Base-by-base conservation (phyloP, 2,797 vertebrate genomes). In the Tapera naevia region DNA sequence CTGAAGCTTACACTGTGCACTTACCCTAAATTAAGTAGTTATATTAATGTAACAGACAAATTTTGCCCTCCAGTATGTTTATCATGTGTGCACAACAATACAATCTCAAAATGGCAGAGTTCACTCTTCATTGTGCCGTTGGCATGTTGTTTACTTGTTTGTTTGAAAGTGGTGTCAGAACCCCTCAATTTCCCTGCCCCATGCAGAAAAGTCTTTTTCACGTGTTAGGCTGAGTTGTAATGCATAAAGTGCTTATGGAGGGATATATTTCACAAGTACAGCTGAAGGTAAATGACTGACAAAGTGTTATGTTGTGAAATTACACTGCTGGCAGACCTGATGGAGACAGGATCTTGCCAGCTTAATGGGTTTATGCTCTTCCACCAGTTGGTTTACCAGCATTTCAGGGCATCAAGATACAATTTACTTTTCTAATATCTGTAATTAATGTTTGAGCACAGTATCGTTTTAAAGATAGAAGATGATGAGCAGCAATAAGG, bases 381-480 rank as follows among this genome's bases (percentile, higher is more conserved):
- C 56, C n/a, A 73, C 66, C 53, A 89, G 56, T 82, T 82, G 69
- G 54, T 60, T 33, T 86, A 69, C 65, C 75, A 85, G 50, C 27
- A 30, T 95, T 91, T 62, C 86, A 50, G 70, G 83, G 81, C 7
- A 8, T 45, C 1, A 4, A 81, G 81, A 78, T 88, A 54, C 73
- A 88, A 69, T 93, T 86, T 92, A 72, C 93, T 87, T 91, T 89
- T 74, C 69, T 94, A 88, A 92, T 93, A 74, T 76, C 92, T 67
- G 46, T 84, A 79, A 94, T 93, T 84, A 88, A 95, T 73, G 69
- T 39, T 19, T 30, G 48, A 86, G n/a, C 0, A 0, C 56, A n/a
- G 43, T 30, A 57, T 86, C 5, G 0, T 76, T 79, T 71, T 60
- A 28, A 60, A 74, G 57, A 50, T 56, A 53, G 72, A 62, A 41